These are phyloP conservation scores for Podabrus alpinus DNA, from an alignment of 2,888 invertebrate species.

Conservation along the genomic window DNA sequence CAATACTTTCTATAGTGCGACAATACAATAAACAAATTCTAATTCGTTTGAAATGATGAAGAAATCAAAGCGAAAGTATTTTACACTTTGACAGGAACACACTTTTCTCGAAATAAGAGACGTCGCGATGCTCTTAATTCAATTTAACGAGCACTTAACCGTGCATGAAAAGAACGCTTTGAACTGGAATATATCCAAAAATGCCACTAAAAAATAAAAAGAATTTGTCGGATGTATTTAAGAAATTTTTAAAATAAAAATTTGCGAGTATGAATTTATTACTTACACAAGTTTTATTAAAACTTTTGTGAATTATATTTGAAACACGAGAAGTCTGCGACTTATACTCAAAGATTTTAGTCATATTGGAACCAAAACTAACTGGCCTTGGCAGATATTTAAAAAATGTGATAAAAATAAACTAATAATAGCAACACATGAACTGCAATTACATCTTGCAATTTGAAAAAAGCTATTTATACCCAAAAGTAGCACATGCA, in stretches of 20 bases:
- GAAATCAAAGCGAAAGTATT: neutral
- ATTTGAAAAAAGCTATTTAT: too few species aligned
- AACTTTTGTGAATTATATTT: neutral
- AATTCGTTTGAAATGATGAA: neutral
- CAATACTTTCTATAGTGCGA: neutral
- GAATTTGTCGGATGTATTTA: neutral
- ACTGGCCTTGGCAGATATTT: too few species aligned
- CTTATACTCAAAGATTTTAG: neutral
- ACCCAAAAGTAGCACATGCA: too few species aligned
- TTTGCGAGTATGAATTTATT: too few species aligned
- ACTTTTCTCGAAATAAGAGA: slow-evolving; percentile 7
- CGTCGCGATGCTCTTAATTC: slow-evolving; percentile 15
- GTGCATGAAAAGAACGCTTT: slow-evolving; percentile 8
- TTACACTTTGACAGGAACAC: slow-evolving; percentile 2
- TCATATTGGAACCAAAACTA: too few species aligned
- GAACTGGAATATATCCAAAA: neutral
- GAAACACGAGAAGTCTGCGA: neutral
- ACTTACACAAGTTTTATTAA: neutral
- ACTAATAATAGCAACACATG: too few species aligned
- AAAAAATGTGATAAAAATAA: too few species aligned
- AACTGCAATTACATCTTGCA: too few species aligned
- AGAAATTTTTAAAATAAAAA: neutral
- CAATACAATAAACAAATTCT: slow-evolving; percentile 5
- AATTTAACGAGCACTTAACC: slow-evolving; percentile 21
- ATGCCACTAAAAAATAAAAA: neutral